Evolutionary conservation across 2,113 vertebrate genomes (phyloP), one percentile per base, ranked within the genome.

Genomic region (Toxostoma redivivum): DNA sequence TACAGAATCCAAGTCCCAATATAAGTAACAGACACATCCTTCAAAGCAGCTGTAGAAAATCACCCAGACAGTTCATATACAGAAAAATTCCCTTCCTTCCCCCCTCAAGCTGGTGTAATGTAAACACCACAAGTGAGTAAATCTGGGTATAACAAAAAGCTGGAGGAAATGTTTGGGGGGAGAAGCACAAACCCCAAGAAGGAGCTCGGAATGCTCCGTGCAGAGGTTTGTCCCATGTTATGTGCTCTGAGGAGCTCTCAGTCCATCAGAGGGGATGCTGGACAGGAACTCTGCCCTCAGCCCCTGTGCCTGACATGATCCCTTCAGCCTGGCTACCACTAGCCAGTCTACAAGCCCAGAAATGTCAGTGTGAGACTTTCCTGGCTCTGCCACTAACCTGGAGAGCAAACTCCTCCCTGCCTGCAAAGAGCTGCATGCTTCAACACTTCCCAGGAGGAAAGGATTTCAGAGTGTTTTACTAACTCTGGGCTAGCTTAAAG

Each of bases 11-110:
- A 95, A 95, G 76, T 81, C 93, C 83, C 60, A 90, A 74, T 96
- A 78, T 88, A 95, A 92, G 92, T 74, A 92, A 90, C 94, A 97
- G 95, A 93, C 94, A 80, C 14, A 90, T 76, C 82, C 94, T 83
- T 95, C 92, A 95, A 96, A 96, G 86, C 94, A 96, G 92, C 95
- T 96, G 92, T 81, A 95, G 92, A 97, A 95, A 97, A 95, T 97
- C 95, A 95, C 64, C 45, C 94, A 58, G 88, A 88, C 95, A 95
- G 89, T 92, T 95, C 82, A 96, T 92, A 93, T 53, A 97, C 92
- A 90, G 82, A 94, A 94, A 81, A 94, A 91, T 88, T 69, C 88
- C 66, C 90, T 88, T 91, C 94, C 53, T 78, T 60, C 37, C 66
- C 86, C 50, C 54, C 56, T 85, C 89, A 92, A 86, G 60, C 78